Base-by-base conservation (phyloP, 2,888 invertebrate species). In the Cephalotes varians region DNA sequence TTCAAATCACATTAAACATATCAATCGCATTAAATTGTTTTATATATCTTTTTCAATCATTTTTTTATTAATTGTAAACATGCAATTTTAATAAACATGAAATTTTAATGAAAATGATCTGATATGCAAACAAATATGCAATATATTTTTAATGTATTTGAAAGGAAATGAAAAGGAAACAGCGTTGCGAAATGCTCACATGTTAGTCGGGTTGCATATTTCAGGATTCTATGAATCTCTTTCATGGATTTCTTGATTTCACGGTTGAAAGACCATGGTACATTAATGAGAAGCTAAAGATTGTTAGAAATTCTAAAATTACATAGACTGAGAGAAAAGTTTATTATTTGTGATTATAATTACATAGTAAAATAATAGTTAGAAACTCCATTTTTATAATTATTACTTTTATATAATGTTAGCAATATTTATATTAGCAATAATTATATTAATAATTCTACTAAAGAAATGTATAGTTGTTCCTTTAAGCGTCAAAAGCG, bases 131-230 rank as follows among this genome's bases (percentile, higher is more conserved):
- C 37, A 28, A 58, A 21, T n/a, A 31, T 15, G n/a, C 5, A 31
- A 60, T 60, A 31, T 21, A 21, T 72, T 10, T 60, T 62, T 21
- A 44, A 62, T 12, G 34, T 49, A 4, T 0, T 64, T 34, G 34
- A 56, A 34, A 37, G 1, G 12, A 34, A 18, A 9, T 2, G 21
- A 12, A 21, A 44, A 40, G n/a, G 1, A 40, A 54, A 31, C 12
- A 12, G 18, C 18, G 40, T 69, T 40, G 31, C 25, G 77, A 79
- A 64, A 89, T 91, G 79, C 93, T 85, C 54, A 80, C 37, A 25
- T 72, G 93, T 69, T 64, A 74, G 82, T 62, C 88, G 85, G 92
- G 93, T 93, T 93, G 93, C 92, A 69, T 87, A 51, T 71, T 77
- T 62, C 85, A 92, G 91, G 93, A 74, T 34, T 47, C 56, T 9